Evolutionary conservation across 1,140 invertebrate species (phyloP), one percentile per base, ranked within the genome.

Genomic region (Sycophila sp.): DNA sequence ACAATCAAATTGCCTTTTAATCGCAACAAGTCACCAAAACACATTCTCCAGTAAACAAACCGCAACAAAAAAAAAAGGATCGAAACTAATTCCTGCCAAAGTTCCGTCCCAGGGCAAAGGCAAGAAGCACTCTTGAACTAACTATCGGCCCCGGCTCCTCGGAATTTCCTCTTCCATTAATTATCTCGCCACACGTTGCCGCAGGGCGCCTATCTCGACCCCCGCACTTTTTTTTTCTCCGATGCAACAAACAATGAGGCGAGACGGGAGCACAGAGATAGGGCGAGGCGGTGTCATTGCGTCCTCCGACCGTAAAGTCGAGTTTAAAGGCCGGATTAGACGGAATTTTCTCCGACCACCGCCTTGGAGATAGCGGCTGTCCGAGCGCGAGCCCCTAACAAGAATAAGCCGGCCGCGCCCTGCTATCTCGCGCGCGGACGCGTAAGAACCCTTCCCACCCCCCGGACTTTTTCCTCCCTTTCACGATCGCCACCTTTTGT

Each of bases 221-320:
- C 42, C 24, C 49, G 24, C 2, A 7, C 26, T 4, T 53, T 15
- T 51, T 22, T 26, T 26, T 30, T 53, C 11, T 53, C 49, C 67
- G 28, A 22, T 28, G 42, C 53, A 76, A 78, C 75, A 80, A 77
- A 77, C 76, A 80, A 78, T 77, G 75, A 77, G 76, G 71, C n/a
- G n/a, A n/a, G n/a, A n/a, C n/a, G 69, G 60, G 72, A 24, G 17
- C 32, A 24, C 28, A 8, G 49, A 77, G 73, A 78, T 78, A 78
- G 75, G 64, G 75, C 72, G 64, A n/a, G 66, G 65, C 69, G 74
- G 55, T 74, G 74, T 77, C 76, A 77, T 78, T 77, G 78, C 69
- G 64, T 69, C 75, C 70, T 75, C 73, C 66, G 63, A 69, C 74
- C 74, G 70, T 80, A 78, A 78, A 78, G 51, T n/a, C n/a, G n/a